These are phyloP conservation scores for Thryonomys swinderianus DNA, from an alignment of 2,113 vertebrate genomes.

Conservation along the genomic window DNA sequence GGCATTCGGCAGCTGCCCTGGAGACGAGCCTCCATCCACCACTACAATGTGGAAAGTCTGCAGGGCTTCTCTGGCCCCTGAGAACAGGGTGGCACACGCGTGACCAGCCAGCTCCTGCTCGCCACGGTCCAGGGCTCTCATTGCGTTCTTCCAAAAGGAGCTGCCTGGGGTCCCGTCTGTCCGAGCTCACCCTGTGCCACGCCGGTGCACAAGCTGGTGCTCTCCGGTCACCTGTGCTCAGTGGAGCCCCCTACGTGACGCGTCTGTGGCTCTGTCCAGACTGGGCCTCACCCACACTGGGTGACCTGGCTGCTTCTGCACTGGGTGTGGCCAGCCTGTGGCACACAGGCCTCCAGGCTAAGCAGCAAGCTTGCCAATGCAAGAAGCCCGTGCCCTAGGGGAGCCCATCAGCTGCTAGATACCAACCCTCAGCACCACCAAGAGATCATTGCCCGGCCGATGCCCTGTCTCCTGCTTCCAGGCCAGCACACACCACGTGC, in stretches of 20 bases:
- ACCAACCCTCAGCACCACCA: rapidly evolving
- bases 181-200: rapidly evolving
- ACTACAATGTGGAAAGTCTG: rapidly evolving
- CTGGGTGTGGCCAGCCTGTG: too few species aligned
- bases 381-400: too few species aligned
- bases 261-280: rapidly evolving
- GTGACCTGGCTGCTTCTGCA: neutral
- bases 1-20: rapidly evolving
- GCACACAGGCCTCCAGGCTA: rapidly evolving
- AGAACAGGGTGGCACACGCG: rapidly evolving
- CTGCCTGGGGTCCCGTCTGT: rapidly evolving
- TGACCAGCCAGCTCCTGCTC: neutral
- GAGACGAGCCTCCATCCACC: neutral
- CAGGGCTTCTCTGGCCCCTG: rapidly evolving
- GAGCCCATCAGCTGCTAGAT: rapidly evolving
- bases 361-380: rapidly evolving
- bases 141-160: neutral
- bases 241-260: rapidly evolving
- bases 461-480: rapidly evolving
- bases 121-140: rapidly evolving
- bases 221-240: rapidly evolving
- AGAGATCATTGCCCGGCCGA: rapidly evolving
- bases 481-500: neutral
- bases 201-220: rapidly evolving
- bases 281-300: rapidly evolving